Conservation (phyloP, 2,888 invertebrate species). For the Plusia festucae region DNA sequence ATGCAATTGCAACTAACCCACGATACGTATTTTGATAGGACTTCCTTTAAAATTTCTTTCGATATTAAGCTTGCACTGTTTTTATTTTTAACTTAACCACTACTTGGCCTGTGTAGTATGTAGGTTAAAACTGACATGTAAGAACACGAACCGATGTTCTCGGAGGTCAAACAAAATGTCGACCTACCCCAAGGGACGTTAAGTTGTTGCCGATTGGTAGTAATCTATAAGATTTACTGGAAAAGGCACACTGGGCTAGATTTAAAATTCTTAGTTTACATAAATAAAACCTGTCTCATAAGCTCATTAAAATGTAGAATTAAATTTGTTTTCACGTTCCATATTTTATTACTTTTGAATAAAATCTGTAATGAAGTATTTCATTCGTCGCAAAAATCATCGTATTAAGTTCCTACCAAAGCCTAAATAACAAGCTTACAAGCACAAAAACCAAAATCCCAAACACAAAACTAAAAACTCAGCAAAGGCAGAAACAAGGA, state of each 20-base stretch:
- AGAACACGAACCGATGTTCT: not conserved
- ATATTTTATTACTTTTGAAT: not conserved
- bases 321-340: not conserved
- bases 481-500: slow-evolving; percentile 17
- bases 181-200: slow-evolving; percentile 1
- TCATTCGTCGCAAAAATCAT: not conserved
- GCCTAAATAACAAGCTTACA: not conserved
- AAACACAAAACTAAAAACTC: not conserved
- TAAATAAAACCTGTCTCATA: no score
- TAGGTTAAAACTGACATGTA: not conserved
- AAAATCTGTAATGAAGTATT: not conserved
- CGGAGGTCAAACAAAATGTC: not conserved
- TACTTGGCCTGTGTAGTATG: not conserved
- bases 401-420: not conserved
- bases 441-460: not conserved
- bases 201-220: not conserved
- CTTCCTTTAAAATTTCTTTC: no score
- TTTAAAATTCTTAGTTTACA: no score
- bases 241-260: not conserved
- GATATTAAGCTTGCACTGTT: not conserved
- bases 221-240: not conserved
- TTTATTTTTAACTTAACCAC: not conserved
- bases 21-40: no score
- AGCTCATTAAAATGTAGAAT: no score
- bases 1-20: no score